These are phyloP conservation scores for Glyptemys insculpta DNA, from an alignment of 2,797 vertebrate species.

Conservation along the genomic window DNA sequence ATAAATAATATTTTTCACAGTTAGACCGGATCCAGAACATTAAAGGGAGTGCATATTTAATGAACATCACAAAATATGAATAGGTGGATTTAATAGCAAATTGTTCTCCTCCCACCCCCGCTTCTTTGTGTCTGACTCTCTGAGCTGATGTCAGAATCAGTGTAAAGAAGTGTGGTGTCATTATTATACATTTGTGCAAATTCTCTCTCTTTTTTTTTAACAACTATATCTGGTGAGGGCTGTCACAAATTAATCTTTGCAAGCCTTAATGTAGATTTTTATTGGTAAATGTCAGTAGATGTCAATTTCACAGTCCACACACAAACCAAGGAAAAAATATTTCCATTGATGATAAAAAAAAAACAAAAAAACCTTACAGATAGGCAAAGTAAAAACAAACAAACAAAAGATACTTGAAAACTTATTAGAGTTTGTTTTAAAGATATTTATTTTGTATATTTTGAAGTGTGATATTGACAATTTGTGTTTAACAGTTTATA, in stretches of 20 bases:
- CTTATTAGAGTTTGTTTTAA: not conserved
- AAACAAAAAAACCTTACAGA: not conserved
- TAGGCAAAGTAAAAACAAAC: not conserved
- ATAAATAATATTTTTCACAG: not conserved
- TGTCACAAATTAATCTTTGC: not conserved
- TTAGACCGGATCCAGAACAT: rapidly evolving
- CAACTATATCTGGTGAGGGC: not conserved
- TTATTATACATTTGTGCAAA: not conserved
- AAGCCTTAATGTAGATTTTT: not conserved
- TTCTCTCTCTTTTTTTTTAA: not conserved
- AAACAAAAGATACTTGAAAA: not conserved
- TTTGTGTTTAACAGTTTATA: not conserved
- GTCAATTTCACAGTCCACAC: not conserved
- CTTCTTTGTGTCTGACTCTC: not conserved
- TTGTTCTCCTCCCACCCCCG: not conserved
- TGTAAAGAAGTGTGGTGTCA: not conserved
- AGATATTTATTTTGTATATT: not conserved
- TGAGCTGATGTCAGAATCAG: not conserved
- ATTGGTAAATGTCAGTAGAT: not conserved
- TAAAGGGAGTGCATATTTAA: not conserved
- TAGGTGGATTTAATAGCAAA: not conserved
- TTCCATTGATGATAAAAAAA: not conserved
- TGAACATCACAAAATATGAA: not conserved
- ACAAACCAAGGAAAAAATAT: not conserved
- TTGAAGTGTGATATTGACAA: too few species aligned